Evolutionary conservation across 2,888 invertebrate genomes (phyloP).

Genomic region (Orthonychiurus folsomi): DNA sequence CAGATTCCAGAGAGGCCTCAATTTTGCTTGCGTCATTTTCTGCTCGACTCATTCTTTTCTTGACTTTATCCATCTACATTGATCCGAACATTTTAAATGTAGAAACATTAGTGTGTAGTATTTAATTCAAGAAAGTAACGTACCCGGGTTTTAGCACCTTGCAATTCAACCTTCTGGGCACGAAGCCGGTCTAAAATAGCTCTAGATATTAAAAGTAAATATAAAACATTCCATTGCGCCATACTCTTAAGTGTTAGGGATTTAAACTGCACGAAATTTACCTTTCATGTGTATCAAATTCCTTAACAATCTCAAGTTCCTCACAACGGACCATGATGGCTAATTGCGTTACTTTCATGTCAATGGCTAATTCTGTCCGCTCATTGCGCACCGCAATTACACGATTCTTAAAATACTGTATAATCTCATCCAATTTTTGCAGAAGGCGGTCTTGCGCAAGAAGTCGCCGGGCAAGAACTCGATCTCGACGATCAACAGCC

Average conservation of each 20-base stretch:
- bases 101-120: background rate
- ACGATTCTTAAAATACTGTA: constrained; percentile 58
- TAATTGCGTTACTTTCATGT: constrained; percentile 49
- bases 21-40: constrained; percentile 46
- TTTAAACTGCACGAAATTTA: too few relatives aligned
- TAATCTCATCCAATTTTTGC: constrained; percentile 51
- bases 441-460: constrained; percentile 56
- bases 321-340: constrained; percentile 59
- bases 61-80: constrained; percentile 40
- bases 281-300: constrained; percentile 64
- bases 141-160: constrained; percentile 26
- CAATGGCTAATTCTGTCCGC: constrained; percentile 54
- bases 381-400: constrained; percentile 52
- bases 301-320: constrained; percentile 63
- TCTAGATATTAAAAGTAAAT: too few relatives aligned
- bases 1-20: constrained; percentile 47
- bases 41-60: constrained; percentile 50
- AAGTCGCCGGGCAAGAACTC: constrained; percentile 26
- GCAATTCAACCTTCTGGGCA: constrained; percentile 30
- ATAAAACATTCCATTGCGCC: too few relatives aligned
- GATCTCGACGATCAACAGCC: constrained; percentile 22
- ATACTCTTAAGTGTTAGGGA: too few relatives aligned
- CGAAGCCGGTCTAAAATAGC: constrained; percentile 51
- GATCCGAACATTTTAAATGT: background rate
- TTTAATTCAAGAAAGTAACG: background rate